Conservation (phyloP, 2,113 vertebrate genomes). For the Lasiurus cinereus region DNA sequence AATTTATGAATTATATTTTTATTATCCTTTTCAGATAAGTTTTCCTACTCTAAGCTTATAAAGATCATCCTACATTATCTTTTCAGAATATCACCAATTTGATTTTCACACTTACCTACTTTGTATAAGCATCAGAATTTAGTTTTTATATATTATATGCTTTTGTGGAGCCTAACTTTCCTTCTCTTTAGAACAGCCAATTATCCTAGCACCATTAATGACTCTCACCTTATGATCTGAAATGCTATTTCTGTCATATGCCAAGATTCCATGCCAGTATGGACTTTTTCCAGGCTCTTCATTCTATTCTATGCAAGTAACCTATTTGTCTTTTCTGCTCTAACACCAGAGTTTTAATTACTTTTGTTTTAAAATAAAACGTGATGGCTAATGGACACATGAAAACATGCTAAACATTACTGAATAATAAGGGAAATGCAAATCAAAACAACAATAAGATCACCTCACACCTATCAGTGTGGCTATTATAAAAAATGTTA, state of each 20-base stretch:
- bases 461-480: not conserved
- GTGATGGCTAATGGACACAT: not conserved
- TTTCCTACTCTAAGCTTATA: not conserved
- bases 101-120: not conserved
- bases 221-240: not conserved
- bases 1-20: not conserved
- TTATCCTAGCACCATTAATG: not conserved
- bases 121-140: not conserved
- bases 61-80: not conserved
- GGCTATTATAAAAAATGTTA: not conserved
- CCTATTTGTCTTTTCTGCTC: not conserved
- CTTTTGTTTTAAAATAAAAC: slow-evolving; percentile 1
- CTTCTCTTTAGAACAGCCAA: not conserved
- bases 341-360: not conserved
- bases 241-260: not conserved
- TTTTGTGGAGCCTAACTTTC: not conserved
- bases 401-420: not conserved
- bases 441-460: not conserved
- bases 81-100: not conserved
- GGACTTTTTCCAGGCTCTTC: not conserved
- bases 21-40: not conserved
- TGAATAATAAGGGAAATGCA: not conserved
- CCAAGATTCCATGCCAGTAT: not conserved
- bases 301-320: not conserved
- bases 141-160: not conserved